Base-by-base conservation (phyloP, 2,888 invertebrate genomes). In the Stenolophus ochropezus region DNA sequence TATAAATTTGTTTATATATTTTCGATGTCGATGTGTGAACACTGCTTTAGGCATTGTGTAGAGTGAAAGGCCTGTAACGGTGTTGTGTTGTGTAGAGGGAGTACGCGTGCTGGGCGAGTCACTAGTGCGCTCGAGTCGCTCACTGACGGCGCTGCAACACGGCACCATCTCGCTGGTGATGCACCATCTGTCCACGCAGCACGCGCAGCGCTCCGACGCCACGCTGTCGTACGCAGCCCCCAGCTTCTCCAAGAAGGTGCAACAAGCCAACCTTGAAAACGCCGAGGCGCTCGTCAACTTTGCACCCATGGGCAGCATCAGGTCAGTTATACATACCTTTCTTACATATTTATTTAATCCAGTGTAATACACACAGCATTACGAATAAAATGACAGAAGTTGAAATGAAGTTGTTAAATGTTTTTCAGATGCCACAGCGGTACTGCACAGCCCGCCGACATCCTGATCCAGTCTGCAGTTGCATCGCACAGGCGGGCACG, bases 391-490 rank as follows among this genome's bases (percentile, higher is more conserved):
- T n/a, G n/a, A n/a, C n/a, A n/a, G n/a, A n/a, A n/a, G n/a, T n/a
- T n/a, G n/a, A n/a, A n/a, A n/a, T n/a, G n/a, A n/a, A n/a, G n/a
- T n/a, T n/a, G n/a, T n/a, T n/a, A n/a, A n/a, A n/a, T n/a, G n/a
- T n/a, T n/a, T 42, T 42, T 42, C 11, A 86, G 86, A 56, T 89
- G 89, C 82, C 87, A 87, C 75, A 88, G 88, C 8, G 86, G 87
- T 1, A 96, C 96, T 2, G 96, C 97, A 4, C 96, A 97, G 87
- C 94, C 97, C 0, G 96, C 97, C 0, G 97, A 97, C 88, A 95
- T 96, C 82, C 91, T 98, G 47, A 95, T 98, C 84, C 94, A 96
- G 87, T 93, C 94, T 75, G 92, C 94, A 0, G 92, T 93, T 84
- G 94, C 96, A 0, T 94, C 96, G 1, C 95, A 96, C 86, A 91